phyloP scores from a whole-genome alignment of 1,140 invertebrate species.

The Saxidomus purpurata region DNA sequence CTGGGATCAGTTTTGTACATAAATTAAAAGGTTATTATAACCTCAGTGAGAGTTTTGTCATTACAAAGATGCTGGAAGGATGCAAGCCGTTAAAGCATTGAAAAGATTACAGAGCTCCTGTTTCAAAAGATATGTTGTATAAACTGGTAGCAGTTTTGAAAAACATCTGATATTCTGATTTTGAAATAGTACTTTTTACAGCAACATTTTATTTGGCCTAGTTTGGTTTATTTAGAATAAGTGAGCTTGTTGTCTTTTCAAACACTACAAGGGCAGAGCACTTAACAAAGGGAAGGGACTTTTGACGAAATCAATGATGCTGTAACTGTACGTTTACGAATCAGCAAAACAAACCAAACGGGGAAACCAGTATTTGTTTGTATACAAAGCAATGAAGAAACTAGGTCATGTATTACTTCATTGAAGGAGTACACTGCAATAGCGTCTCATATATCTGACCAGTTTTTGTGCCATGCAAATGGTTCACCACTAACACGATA shows the following conservation, averaged over 20 bases:
- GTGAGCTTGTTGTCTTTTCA: not conserved
- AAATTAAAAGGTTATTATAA: not conserved
- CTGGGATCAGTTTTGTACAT: constrained; percentile 15
- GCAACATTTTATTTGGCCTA: constrained; percentile 13
- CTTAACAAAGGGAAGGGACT: not conserved
- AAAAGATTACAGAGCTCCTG: not conserved
- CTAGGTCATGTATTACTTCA: not conserved
- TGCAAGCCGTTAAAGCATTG: not conserved
- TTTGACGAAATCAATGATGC: not conserved
- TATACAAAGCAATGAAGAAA: not conserved
- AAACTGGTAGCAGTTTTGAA: not conserved
- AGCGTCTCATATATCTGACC: not conserved
- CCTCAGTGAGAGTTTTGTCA: not conserved
- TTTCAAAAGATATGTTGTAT: not conserved
- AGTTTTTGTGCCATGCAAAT: not conserved
- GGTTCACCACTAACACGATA: not conserved
- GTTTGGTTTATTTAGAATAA: constrained; percentile 9
- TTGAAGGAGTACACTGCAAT: not conserved
- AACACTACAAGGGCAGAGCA: not conserved
- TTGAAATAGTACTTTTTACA: not conserved
- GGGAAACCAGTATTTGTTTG: not conserved
- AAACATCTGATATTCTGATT: not conserved
- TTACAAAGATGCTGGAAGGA: constrained; percentile 34
- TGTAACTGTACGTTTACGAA: not conserved
- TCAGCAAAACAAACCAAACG: constrained; percentile 5